These are phyloP conservation scores for Chaunax sp. DNA, from an alignment of 2,797 vertebrate species.

Conservation along the genomic window DNA sequence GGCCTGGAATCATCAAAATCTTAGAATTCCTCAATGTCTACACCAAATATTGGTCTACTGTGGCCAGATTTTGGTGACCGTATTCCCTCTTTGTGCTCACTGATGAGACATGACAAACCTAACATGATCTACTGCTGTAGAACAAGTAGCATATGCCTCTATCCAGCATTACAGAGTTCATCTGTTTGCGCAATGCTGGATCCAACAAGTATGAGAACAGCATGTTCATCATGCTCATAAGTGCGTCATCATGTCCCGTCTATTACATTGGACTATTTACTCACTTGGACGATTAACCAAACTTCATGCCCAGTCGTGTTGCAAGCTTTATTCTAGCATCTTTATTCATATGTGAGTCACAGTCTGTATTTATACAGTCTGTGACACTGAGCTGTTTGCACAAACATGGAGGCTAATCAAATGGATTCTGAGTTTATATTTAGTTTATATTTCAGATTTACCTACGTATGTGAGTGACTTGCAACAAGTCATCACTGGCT, in stretches of 20 bases:
- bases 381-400: slow-evolving; percentile 49
- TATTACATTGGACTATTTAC: slow-evolving; percentile 3
- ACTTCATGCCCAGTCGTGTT: slow-evolving; percentile 7
- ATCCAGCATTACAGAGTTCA: slow-evolving; percentile 1
- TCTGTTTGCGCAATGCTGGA: slow-evolving; percentile 18
- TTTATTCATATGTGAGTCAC: slow-evolving; percentile 56
- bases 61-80: neutral
- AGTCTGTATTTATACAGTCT: slow-evolving; percentile 48
- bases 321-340: slow-evolving; percentile 29
- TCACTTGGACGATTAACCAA: slow-evolving; percentile 32
- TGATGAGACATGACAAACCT: too few relatives aligned
- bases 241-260: slow-evolving; percentile 22
- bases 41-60: neutral
- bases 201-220: slow-evolving; percentile 9
- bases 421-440: slow-evolving; percentile 49
- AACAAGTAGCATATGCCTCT: neutral
- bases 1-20: too few relatives aligned
- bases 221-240: neutral
- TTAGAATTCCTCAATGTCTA: too few relatives aligned
- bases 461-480: slow-evolving; percentile 32
- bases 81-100: too few relatives aligned
- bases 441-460: slow-evolving; percentile 52
- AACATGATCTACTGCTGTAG: neutral
- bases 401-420: slow-evolving; percentile 64
- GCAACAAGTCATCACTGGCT: slow-evolving; percentile 8